Conservation (phyloP, 2,888 invertebrate genomes). For the Teleogryllus oceanicus region DNA sequence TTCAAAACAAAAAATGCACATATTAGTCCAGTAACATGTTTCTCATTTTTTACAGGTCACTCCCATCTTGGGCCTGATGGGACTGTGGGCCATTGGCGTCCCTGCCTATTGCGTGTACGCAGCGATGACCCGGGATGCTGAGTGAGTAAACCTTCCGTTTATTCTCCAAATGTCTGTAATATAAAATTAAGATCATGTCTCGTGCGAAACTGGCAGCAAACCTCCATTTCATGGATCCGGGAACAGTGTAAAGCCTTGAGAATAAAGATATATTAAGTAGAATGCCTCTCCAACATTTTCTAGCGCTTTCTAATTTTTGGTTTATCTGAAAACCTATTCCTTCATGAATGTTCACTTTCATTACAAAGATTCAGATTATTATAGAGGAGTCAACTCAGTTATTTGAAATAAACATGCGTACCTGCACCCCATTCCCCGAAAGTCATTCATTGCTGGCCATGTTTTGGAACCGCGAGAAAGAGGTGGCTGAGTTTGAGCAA, state of each 20-base stretch:
- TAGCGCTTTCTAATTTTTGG: no score
- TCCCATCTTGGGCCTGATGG: constrained; percentile 39
- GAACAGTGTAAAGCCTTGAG: neutral
- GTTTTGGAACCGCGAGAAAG: no score
- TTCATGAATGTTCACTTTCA: no score
- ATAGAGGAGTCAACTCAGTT: no score
- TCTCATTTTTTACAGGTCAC: constrained; percentile 41
- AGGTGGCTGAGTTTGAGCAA: no score
- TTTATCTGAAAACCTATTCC: no score
- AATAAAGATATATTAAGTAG: neutral
- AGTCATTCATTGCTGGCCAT: no score
- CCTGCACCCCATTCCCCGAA: no score
- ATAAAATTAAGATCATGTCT: constrained; percentile 40
- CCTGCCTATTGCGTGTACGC: constrained; percentile 34
- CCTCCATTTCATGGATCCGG: neutral
- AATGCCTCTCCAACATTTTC: no score
- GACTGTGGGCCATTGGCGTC: constrained; percentile 19
- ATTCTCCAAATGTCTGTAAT: constrained; percentile 27
- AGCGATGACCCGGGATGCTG: constrained; percentile 33
- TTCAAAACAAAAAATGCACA: neutral
- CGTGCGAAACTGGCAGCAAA: neutral
- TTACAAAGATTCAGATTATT: no score
- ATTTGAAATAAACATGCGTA: no score
- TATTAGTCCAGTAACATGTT: neutral
- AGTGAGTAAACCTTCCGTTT: constrained; percentile 35